Evolutionary conservation across 2,888 invertebrate species (phyloP).

Genomic region (Oxystoma pomonae): DNA sequence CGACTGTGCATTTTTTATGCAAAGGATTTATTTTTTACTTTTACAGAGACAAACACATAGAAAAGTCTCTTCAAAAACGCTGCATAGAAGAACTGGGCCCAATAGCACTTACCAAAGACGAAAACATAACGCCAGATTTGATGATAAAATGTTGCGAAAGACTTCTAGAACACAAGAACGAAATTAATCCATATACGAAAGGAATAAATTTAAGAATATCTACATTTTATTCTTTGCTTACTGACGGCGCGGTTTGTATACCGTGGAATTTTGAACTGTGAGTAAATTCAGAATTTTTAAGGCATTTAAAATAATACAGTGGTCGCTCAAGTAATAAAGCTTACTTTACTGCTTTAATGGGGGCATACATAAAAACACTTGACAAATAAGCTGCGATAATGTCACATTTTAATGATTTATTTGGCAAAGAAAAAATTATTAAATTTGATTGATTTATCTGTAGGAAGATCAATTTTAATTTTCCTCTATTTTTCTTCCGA

Average conservation of each 20-base stretch:
- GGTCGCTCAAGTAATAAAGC: too few relatives aligned
- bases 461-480: too few relatives aligned
- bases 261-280: slow-evolving; percentile 84
- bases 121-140: slow-evolving; percentile 82
- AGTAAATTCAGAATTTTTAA: not conserved
- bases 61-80: slow-evolving; percentile 65
- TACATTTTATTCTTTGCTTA: slow-evolving; percentile 86
- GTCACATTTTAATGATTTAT: too few relatives aligned
- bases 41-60: slow-evolving; percentile 73
- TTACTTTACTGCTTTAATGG: too few relatives aligned
- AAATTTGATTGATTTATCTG: too few relatives aligned
- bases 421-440: too few relatives aligned
- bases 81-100: slow-evolving; percentile 66
- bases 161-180: slow-evolving; percentile 54
- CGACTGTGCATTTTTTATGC: too few relatives aligned
- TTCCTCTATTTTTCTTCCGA: too few relatives aligned
- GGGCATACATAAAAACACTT: too few relatives aligned
- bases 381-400: too few relatives aligned
- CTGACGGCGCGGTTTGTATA: slow-evolving; percentile 87
- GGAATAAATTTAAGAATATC: slow-evolving; percentile 75
- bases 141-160: slow-evolving; percentile 84
- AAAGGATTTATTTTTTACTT: not conserved
- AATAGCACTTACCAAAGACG: slow-evolving; percentile 78
- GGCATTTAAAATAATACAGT: not conserved
- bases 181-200: slow-evolving; percentile 52